Conservation (phyloP, 2,113 vertebrate genomes). For the Porphyrio hochstetteri region DNA sequence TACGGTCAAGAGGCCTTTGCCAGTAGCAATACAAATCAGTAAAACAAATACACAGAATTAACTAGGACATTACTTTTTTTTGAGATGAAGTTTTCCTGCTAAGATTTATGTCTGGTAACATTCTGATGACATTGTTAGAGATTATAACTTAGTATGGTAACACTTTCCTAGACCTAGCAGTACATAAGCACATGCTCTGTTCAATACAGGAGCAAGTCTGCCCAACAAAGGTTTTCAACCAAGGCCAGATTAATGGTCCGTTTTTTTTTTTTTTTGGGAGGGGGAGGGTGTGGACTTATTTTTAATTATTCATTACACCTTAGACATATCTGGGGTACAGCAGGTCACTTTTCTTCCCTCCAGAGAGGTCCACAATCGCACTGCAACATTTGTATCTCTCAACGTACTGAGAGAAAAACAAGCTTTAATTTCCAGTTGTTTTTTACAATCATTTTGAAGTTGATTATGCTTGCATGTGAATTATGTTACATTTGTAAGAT, state of each 20-base stretch:
- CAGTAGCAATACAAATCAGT: neutral
- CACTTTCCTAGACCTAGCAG: neutral
- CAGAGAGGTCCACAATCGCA: neutral
- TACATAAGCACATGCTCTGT: neutral
- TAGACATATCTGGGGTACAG: neutral
- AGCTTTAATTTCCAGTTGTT: neutral
- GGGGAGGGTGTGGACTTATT: neutral
- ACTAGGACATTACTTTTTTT: neutral
- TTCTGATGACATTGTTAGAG: neutral
- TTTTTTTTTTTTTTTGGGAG: no score
- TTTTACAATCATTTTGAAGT: constrained; percentile 7
- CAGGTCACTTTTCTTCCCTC: neutral
- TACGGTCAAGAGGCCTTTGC: neutral
- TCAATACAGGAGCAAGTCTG: neutral
- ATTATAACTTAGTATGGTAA: neutral
- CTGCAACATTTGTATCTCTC: neutral
- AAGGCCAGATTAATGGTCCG: neutral
- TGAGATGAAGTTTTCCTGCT: neutral
- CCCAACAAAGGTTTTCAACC: neutral
- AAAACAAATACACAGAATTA: neutral
- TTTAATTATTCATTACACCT: neutral
- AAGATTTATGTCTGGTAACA: neutral
- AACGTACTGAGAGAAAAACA: fast-evolving
- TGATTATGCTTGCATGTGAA: neutral
- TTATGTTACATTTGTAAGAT: neutral